Base-by-base conservation (phyloP, 2,797 vertebrate species). In the Melanotaenia trifasciata region DNA sequence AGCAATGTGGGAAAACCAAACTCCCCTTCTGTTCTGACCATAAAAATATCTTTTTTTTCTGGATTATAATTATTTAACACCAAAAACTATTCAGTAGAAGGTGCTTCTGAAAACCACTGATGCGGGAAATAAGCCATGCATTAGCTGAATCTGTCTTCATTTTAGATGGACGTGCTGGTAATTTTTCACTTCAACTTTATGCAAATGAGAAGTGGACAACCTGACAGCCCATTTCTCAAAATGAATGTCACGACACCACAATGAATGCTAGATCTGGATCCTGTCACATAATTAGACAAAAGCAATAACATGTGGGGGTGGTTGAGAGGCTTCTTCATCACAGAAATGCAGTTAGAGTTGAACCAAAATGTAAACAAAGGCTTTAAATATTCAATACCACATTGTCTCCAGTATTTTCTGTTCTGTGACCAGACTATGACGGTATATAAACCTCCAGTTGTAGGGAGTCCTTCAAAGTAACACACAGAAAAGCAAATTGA, bases 401-500 rank as follows among this genome's bases (percentile, higher is more conserved):
- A 16, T 53, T 12, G 13, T 59, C 10, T 35, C 18, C 16, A 2
- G 3, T 30, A 30, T 32, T 66, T 50, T 70, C 24, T 51, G 16
- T 32, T 68, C 26, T 73, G 4, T 6, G 20, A 47, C 9, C 51
- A 64, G 10, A 20, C 38, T 38, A 1, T 3, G 53, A 74, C 33
- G 63, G 4, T 51, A 54, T 45, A 22, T 58, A 53, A 22, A 40
- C 54, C 58, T 65, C 57, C 8, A 1, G 5, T 54, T 33, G 65
- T 1, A n/a, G 4, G 61, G 56, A 66, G 35, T 58, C 35, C 66
- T 66, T 76, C 53, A 70, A 71, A 72, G 60, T 65, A 38, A 57
- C 47, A 47, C 64, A 50, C 68, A 59, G 38, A 76, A 74, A 18
- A 72, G 53, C 59, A 59, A 33, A 76, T 3, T 57, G 58, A 38